Percentiles rank a stretch among this genome's conserved stretches.
phyloP scores from a whole-genome alignment of 1,140 invertebrate species.

The Bathynomus jamesi region DNA sequence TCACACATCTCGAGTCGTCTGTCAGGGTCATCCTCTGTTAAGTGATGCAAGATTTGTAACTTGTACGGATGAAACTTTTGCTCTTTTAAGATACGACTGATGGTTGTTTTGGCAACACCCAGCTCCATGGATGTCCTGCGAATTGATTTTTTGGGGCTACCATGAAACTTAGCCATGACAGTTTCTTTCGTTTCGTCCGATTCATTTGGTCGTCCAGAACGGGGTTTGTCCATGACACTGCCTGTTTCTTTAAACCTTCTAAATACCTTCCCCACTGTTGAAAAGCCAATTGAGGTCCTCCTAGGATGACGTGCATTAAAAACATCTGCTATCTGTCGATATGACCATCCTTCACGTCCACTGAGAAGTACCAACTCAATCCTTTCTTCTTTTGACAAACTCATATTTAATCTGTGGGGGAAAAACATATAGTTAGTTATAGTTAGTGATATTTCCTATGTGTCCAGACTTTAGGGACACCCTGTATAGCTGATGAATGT shows the following conservation, averaged over 20 bases:
- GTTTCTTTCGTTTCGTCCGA: background rate
- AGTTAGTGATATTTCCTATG: background rate
- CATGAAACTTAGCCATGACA: background rate
- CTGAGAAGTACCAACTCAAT: background rate
- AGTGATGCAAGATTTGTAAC: constrained; percentile 4
- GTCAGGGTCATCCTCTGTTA: constrained; percentile 1
- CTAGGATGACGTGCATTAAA: background rate
- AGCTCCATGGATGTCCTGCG: too few species aligned
- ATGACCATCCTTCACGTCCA: background rate
- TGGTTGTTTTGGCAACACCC: background rate
- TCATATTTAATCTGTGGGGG: background rate
- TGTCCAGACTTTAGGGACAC: background rate
- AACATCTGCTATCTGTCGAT: background rate
- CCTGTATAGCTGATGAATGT: too few species aligned
- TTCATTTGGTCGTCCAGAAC: background rate
- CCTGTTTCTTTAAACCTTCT: background rate
- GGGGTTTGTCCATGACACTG: background rate
- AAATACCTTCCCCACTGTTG: background rate
- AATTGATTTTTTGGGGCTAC: background rate
- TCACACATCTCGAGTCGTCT: background rate
- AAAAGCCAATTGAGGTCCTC: background rate
- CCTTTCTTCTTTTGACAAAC: background rate
- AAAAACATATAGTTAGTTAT: background rate
- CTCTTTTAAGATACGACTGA: constrained; percentile 1
- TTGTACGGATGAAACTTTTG: constrained; percentile 4